phyloP scores from a whole-genome alignment of 2,113 vertebrate genomes.

The Cryptotis parvus region DNA sequence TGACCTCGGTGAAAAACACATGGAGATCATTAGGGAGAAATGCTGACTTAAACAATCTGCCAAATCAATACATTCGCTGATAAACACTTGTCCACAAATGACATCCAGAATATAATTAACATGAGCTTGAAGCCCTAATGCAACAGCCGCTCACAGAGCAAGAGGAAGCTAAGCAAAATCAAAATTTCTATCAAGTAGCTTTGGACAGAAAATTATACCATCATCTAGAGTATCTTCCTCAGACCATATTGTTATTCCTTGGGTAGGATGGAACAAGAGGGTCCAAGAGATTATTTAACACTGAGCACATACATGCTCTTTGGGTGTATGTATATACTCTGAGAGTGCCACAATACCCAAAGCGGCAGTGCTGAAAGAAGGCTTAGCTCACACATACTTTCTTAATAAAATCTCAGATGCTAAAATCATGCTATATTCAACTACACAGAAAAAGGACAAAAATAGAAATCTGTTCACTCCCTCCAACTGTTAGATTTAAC shows the following conservation, averaged over 20 bases:
- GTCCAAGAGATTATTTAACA: neutral
- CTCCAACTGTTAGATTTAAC: neutral
- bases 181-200: conserved; percentile 27
- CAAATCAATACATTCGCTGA: conserved; percentile 63
- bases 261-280: neutral
- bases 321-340: neutral
- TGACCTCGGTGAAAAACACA: conserved; percentile 50
- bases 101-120: conserved; percentile 34
- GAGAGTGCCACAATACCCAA: neutral
- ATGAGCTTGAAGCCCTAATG: neutral
- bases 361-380: neutral
- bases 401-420: conserved; percentile 21
- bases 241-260: neutral
- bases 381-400: neutral
- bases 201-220: conserved; percentile 41
- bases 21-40: conserved; percentile 55
- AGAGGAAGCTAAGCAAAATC: conserved; percentile 51
- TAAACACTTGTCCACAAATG: conserved; percentile 28
- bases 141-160: neutral
- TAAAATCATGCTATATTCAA: conserved; percentile 11
- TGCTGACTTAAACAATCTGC: conserved; percentile 60
- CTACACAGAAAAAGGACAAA: neutral
- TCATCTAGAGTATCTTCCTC: neutral
- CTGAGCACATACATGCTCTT: too few species aligned
- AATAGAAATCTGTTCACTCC: neutral